A percentile compares a stretch with the other conserved stretches of the same genome.
phyloP scores from a whole-genome alignment of 2,797 vertebrate species.

The Pempheris klunzingeri region DNA sequence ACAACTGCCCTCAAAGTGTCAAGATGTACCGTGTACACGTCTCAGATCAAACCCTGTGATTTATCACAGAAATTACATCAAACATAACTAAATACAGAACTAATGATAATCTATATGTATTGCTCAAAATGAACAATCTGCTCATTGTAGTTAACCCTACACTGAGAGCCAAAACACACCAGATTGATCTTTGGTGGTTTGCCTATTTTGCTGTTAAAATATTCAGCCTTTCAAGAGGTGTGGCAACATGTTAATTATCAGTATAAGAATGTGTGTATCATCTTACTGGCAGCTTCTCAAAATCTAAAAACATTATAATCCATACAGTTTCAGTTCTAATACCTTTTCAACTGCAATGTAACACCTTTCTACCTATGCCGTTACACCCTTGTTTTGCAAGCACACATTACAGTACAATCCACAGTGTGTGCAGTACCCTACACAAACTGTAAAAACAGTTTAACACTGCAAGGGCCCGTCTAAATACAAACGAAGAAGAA shows the following conservation, averaged over 20 bases:
- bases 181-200: neutral
- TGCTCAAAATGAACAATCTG: conserved; percentile 32
- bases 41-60: conserved; percentile 62
- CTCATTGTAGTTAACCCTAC: conserved; percentile 6
- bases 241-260: neutral
- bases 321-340: neutral
- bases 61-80: conserved; percentile 62
- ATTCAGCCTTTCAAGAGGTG: neutral
- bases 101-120: conserved; percentile 50
- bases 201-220: neutral
- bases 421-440: no score
- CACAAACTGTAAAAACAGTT: conserved; percentile 12
- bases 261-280: neutral
- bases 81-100: conserved; percentile 50
- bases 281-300: neutral
- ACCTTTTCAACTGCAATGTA: neutral
- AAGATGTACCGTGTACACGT: conserved; percentile 50
- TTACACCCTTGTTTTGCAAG: neutral
- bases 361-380: neutral
- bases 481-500: conserved; percentile 15
- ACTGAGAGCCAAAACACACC: neutral
- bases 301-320: neutral
- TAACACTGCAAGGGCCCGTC: conserved; percentile 3
- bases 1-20: conserved; percentile 80
- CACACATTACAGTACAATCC: neutral